phyloP scores from a whole-genome alignment of 2,113 vertebrate genomes.

The Vanacampus margaritifer region DNA sequence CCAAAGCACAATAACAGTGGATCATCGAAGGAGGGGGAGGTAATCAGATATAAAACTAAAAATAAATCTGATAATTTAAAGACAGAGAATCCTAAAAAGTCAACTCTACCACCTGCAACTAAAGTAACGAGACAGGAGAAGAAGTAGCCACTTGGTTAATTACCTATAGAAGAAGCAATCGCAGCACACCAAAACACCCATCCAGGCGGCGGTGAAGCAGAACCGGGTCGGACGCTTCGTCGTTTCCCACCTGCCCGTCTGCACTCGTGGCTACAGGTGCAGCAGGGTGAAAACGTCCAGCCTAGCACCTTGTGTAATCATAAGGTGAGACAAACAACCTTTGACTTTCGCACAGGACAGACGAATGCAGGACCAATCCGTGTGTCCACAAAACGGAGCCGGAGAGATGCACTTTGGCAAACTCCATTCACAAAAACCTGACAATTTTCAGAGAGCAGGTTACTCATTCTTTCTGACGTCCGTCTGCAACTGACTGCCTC shows the following conservation, averaged over 20 bases:
- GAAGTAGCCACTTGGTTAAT: not conserved
- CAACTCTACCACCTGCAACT: not conserved
- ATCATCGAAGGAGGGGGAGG: not conserved
- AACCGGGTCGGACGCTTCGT: constrained; percentile 26
- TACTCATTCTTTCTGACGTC: constrained; percentile 51
- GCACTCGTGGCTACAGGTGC: constrained; percentile 53
- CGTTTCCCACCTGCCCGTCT: constrained; percentile 25
- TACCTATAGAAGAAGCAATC: constrained; percentile 84
- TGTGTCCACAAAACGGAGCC: not conserved
- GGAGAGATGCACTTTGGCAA: constrained; percentile 7
- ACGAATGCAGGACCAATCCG: not conserved
- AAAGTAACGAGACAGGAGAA: constrained; percentile 10
- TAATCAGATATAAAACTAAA: constrained; percentile 7
- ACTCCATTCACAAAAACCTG: constrained; percentile 29
- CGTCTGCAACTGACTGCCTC: constrained; percentile 56
- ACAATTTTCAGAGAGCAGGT: constrained; percentile 36
- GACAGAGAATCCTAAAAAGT: not conserved
- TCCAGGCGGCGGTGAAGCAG: constrained; percentile 52
- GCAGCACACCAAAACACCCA: constrained; percentile 79
- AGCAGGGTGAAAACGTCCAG: constrained; percentile 26
- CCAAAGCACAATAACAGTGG: constrained; percentile 39
- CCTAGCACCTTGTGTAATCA: constrained; percentile 18
- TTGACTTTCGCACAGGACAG: not conserved
- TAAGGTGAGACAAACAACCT: constrained; percentile 4
- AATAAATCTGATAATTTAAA: constrained; percentile 6